These are phyloP conservation scores for Phalloptychus januarius DNA, from an alignment of 2,797 vertebrate species.

Conservation along the genomic window DNA sequence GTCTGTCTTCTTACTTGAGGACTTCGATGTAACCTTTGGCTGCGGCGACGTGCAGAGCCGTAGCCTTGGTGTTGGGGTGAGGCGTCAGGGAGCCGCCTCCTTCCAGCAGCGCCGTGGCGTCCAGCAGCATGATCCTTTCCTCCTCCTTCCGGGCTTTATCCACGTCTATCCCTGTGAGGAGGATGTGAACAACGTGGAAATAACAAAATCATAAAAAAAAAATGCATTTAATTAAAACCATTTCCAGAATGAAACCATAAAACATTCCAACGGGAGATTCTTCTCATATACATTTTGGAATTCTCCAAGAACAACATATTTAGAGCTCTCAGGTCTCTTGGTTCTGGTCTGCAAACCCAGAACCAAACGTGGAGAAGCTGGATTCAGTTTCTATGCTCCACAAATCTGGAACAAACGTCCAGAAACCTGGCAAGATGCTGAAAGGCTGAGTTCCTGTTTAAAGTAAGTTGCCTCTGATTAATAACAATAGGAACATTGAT, in stretches of 20 bases:
- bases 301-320: background rate
- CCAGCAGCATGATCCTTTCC: constrained; percentile 85
- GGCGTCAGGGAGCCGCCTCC: constrained; percentile 76
- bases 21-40: constrained; percentile 89
- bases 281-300: background rate
- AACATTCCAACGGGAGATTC: background rate
- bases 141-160: constrained; percentile 84
- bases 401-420: too few relatives aligned
- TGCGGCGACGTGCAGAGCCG: constrained; percentile 84
- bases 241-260: background rate
- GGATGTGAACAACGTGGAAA: background rate
- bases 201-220: background rate
- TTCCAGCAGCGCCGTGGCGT: constrained; percentile 76
- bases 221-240: background rate
- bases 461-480: too few relatives aligned
- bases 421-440: too few relatives aligned
- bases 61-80: constrained; percentile 86
- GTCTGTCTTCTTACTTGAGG: constrained; percentile 80
- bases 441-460: too few relatives aligned
- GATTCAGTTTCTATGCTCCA: too few relatives aligned
- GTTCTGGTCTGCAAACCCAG: too few relatives aligned
- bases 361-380: too few relatives aligned
- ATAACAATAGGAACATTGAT: too few relatives aligned
- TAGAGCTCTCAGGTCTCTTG: too few relatives aligned
- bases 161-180: constrained; percentile 81